Evolutionary conservation across 2,888 invertebrate species (phyloP), one percentile per base, ranked within the genome.

Genomic region (Drosophila subsilvestris): DNA sequence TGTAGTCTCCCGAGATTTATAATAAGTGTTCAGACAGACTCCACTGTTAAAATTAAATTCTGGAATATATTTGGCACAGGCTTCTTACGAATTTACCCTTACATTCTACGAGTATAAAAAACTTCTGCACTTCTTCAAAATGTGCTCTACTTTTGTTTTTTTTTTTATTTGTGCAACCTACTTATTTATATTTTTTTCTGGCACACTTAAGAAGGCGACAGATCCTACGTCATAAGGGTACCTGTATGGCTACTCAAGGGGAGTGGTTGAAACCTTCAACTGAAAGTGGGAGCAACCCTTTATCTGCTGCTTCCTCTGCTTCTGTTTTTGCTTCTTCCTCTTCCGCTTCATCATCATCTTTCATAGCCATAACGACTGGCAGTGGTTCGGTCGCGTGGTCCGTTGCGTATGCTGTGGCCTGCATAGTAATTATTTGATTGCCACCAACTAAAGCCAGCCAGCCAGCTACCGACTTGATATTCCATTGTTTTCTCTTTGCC

Each of bases 341-440:
- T 72, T 63, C 63, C 73, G 69, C 49, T 44, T 63, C 45, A 73
- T 62, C 61, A 74, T 63, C 42, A 70, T 70, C 55, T 66, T 42
- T 51, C 14, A n/a, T 14, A 47, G 45, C 18, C 12, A 22, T 10
- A 42, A 51, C 47, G 57, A 48, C 6, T 51, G 51, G 49, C 58
- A 51, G 37, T 37, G n/a, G 22, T n/a, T 8, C 2, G 5, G 29
- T 25, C 3, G 9, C 18, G 54, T 32, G 54, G 49, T 49, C 51
- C 56, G 63, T 85, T 74, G 80, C 73, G 78, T 83, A 71, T 78
- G 74, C 79, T 10, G 14, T 37, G 45, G 42, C 56, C 50, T 72
- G 85, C 89, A 86, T 89, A 74, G 74, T 76, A 89, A 86, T 86
- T 88, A 89, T 80, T 78, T 76, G 70, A 74, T 76, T 77, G 69